These are phyloP conservation scores for Drosophila affinis DNA, from an alignment of 2,888 invertebrate genomes.

Conservation along the genomic window DNA sequence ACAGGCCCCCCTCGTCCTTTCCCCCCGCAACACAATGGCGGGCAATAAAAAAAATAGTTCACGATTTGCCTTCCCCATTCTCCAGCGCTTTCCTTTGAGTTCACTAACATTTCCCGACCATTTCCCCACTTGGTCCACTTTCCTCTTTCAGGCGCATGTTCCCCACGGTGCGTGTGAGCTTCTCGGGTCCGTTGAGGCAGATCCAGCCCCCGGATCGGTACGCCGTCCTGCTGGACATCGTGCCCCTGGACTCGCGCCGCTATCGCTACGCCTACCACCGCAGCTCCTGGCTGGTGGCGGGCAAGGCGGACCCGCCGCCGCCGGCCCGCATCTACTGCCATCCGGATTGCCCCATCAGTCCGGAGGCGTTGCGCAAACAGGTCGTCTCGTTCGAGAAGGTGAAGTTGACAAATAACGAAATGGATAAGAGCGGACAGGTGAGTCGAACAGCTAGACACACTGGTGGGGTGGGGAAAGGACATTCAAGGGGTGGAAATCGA, in stretches of 20 bases:
- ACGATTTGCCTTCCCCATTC: constrained; percentile 19
- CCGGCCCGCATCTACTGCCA: constrained; percentile 97
- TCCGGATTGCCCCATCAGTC: constrained; percentile 98
- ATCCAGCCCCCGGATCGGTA: constrained; percentile 93
- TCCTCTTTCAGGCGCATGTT: constrained; percentile 94
- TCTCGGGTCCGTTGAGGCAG: constrained; percentile 87
- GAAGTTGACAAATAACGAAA: constrained; percentile 98
- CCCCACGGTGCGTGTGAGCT: constrained; percentile 97
- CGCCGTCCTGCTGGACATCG: constrained; percentile 97
- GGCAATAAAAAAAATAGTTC: constrained; percentile 61
- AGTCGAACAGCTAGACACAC: constrained; percentile 81
- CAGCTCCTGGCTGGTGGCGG: constrained; percentile 98
- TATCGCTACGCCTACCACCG: constrained; percentile 99
- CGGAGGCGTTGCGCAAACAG: constrained; percentile 97
- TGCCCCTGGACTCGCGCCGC: constrained; percentile 97
- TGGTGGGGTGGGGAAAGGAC: background rate
- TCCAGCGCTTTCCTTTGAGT: background rate
- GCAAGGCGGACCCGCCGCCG: constrained; percentile 98
- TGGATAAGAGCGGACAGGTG: constrained; percentile 98
- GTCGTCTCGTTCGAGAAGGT: constrained; percentile 99
- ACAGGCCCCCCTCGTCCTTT: background rate
- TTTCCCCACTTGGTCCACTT: constrained; percentile 60
- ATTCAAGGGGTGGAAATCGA: background rate
- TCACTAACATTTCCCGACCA: background rate
- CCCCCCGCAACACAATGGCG: constrained; percentile 45